A percentile compares a stretch with the other conserved stretches of the same genome.
These are phyloP conservation scores for Lacanobia oleracea DNA, from an alignment of 2,888 invertebrate species.

Conservation along the genomic window DNA sequence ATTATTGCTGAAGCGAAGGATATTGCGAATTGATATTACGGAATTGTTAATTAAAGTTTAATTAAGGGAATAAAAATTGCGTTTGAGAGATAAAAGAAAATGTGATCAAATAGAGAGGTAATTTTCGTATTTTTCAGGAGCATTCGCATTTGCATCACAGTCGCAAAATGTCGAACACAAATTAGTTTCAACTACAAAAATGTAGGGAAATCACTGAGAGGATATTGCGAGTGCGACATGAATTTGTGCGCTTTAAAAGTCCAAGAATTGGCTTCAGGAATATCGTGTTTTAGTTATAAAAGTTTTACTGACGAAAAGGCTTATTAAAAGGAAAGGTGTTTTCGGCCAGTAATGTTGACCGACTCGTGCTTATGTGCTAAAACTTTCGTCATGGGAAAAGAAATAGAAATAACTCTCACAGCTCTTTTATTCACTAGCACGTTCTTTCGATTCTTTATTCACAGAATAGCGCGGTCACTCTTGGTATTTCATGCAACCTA, in stretches of 20 bases:
- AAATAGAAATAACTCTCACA: not conserved
- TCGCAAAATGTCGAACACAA: too few relatives aligned
- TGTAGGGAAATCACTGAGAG: too few relatives aligned
- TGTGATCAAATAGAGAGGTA: not conserved
- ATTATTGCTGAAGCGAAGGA: slow-evolving; percentile 37
- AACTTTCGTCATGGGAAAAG: slow-evolving; percentile 17
- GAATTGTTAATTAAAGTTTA: slow-evolving; percentile 50
- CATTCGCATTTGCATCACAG: too few relatives aligned
- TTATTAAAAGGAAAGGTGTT: slow-evolving; percentile 32
- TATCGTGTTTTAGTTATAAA: slow-evolving; percentile 9
- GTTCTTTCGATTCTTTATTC: not conserved
- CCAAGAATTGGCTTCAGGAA: not conserved
- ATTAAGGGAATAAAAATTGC: slow-evolving; percentile 42
- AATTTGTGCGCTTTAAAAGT: too few relatives aligned
- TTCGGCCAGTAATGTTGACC: slow-evolving; percentile 17
- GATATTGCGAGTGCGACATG: too few relatives aligned
- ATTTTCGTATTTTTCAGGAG: too few relatives aligned
- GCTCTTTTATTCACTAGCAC: not conserved
- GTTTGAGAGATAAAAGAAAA: slow-evolving; percentile 6
- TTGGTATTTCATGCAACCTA: too few relatives aligned
- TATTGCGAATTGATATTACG: slow-evolving; percentile 49
- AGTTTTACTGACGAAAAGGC: slow-evolving; percentile 3
- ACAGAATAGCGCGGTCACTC: not conserved
- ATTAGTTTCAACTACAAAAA: too few relatives aligned
- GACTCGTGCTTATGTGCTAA: slow-evolving; percentile 6